These are phyloP conservation scores for Caenorhabditis parvicauda DNA, from an alignment of 2,888 invertebrate species.

Conservation along the genomic window DNA sequence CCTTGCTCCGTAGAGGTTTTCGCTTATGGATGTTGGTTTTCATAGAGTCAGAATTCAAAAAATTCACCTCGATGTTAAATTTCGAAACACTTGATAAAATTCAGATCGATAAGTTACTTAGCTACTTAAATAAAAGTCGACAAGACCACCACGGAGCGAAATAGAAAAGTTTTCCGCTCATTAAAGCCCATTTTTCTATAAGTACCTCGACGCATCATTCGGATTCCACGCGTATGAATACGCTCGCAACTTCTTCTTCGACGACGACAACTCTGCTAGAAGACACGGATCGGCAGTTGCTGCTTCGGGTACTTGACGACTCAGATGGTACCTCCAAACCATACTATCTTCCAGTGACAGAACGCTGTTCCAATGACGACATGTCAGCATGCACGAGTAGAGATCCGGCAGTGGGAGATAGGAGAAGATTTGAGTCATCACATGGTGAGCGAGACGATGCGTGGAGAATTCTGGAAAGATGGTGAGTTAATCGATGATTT, in stretches of 20 bases:
- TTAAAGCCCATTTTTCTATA: no score
- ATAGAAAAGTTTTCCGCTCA: no score
- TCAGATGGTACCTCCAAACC: constrained; percentile 87
- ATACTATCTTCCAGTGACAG: constrained; percentile 68
- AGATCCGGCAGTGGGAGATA: constrained; percentile 70
- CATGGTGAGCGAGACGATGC: constrained; percentile 44
- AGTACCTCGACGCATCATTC: constrained; percentile 82
- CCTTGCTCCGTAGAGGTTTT: no score
- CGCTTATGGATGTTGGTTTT: no score
- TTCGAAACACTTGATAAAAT: no score
- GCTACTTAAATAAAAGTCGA: no score
- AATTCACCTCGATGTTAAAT: no score
- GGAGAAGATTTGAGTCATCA: constrained; percentile 47
- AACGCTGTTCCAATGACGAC: constrained; percentile 86
- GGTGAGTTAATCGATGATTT: no score
- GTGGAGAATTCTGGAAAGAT: constrained; percentile 33
- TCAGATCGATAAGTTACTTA: no score
- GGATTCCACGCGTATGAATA: constrained; percentile 95
- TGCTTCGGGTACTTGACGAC: constrained; percentile 81
- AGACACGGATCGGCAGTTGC: constrained; percentile 82
- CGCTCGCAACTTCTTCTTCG: constrained; percentile 88
- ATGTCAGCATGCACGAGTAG: constrained; percentile 84
- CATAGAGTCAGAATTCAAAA: no score
- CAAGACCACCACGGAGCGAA: no score
- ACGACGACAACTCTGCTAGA: constrained; percentile 81